Percentiles rank a stretch among this genome's conserved stretches.
phyloP scores from a whole-genome alignment of 2,113 vertebrate genomes.

The zebrafish (Danio rerio) region GRCz12tu NC_133181.1:17433001-17433500 shows the following conservation, averaged over 20 bases:
- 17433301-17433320: conserved; percentile 12
- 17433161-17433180: conserved; percentile 12
- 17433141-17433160: conserved; percentile 19
- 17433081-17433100: neutral
- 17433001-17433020: conserved; percentile 22
- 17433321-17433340: neutral
- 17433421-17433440: too few species aligned
- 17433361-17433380: neutral
- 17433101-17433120: conserved; percentile 4
- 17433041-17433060: neutral
- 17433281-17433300: neutral
- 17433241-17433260: conserved; percentile 38
- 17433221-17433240: conserved; percentile 27
- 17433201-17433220: conserved; percentile 33
- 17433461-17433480: too few species aligned
- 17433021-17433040: neutral
- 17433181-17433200: conserved; percentile 5
- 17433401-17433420: too few species aligned
- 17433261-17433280: neutral
- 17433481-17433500: too few species aligned
- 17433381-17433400: neutral
- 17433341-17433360: neutral
- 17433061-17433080: conserved; percentile 34
- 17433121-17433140: neutral
- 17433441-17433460: too few species aligned